These are phyloP conservation scores for Podarcis muralis DNA, from an alignment of 2,113 vertebrate species.

Conservation along the genomic window DNA sequence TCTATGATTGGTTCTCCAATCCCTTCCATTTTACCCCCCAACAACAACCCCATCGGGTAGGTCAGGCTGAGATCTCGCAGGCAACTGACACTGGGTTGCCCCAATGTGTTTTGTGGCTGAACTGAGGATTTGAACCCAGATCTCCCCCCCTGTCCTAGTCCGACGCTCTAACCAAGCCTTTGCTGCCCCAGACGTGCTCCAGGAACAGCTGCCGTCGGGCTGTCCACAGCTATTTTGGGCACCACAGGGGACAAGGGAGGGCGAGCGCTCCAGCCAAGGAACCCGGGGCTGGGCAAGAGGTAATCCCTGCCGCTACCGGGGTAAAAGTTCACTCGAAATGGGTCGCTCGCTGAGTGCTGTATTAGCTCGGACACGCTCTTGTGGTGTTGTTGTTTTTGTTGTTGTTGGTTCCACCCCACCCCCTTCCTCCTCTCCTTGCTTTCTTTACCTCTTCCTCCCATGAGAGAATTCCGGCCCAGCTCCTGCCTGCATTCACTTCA, in stretches of 20 bases:
- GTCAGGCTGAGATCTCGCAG: too few relatives aligned
- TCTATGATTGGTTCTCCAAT: not conserved
- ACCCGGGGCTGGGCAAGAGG: constrained; percentile 43
- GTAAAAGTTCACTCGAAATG: constrained; percentile 72
- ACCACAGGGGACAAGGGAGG: constrained; percentile 53
- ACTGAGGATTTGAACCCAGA: not conserved
- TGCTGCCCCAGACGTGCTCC: not conserved
- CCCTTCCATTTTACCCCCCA: not conserved
- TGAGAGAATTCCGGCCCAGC: constrained; percentile 63
- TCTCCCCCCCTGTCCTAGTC: not conserved
- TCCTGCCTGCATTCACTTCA: constrained; percentile 72
- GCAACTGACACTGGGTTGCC: too few relatives aligned
- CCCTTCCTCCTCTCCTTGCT: not conserved
- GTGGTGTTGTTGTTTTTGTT: constrained; percentile 34
- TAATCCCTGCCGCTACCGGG: constrained; percentile 67
- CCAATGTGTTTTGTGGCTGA: not conserved
- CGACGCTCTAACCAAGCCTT: not conserved
- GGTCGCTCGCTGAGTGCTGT: constrained; percentile 64
- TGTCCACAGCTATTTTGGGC: constrained; percentile 63
- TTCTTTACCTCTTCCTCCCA: too few relatives aligned
- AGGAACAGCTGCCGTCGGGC: constrained; percentile 63
- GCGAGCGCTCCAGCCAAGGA: constrained; percentile 55
- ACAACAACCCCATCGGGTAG: not conserved
- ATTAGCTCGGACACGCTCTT: constrained; percentile 68
- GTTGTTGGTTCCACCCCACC: not conserved